phyloP scores from a whole-genome alignment of 2,797 vertebrate species.

The Naso thynnoides region DNA sequence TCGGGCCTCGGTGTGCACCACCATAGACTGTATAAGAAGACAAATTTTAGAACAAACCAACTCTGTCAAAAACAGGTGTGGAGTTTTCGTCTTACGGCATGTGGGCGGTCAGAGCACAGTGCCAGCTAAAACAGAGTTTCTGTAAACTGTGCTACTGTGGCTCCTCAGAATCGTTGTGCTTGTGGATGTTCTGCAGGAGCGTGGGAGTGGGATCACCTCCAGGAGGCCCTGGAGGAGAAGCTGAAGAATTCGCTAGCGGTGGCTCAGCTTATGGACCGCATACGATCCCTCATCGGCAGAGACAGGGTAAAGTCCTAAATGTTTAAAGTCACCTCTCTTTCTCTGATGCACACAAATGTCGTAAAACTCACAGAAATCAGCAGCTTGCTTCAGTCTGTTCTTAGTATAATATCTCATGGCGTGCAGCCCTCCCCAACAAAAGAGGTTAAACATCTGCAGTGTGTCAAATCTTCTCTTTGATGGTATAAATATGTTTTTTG shows the following conservation, averaged over 20 bases:
- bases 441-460: conserved; percentile 50
- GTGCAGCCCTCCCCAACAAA: neutral
- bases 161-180: conserved; percentile 49
- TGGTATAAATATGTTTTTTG: conserved; percentile 37
- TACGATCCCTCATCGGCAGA: conserved; percentile 90
- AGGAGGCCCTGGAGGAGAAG: conserved; percentile 93
- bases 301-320: conserved; percentile 76
- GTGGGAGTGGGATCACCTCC: conserved; percentile 93
- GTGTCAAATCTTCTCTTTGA: conserved; percentile 33
- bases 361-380: neutral
- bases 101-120: conserved; percentile 50
- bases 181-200: conserved; percentile 86
- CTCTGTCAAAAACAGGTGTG: conserved; percentile 40
- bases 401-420: neutral
- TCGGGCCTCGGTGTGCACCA: conserved; percentile 9
- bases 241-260: conserved; percentile 90
- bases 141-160: conserved; percentile 43
- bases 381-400: neutral
- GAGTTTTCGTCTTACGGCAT: conserved; percentile 27
- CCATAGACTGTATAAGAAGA: conserved; percentile 51
- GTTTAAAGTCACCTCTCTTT: conserved; percentile 6
- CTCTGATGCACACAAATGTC: neutral
- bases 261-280: conserved; percentile 90
- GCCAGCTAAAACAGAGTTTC: conserved; percentile 45
- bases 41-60: conserved; percentile 44